A percentile compares a stretch with the other conserved stretches of the same genome.
phyloP scores from a whole-genome alignment of 2,113 vertebrate species.

The Aix galericulata region DNA sequence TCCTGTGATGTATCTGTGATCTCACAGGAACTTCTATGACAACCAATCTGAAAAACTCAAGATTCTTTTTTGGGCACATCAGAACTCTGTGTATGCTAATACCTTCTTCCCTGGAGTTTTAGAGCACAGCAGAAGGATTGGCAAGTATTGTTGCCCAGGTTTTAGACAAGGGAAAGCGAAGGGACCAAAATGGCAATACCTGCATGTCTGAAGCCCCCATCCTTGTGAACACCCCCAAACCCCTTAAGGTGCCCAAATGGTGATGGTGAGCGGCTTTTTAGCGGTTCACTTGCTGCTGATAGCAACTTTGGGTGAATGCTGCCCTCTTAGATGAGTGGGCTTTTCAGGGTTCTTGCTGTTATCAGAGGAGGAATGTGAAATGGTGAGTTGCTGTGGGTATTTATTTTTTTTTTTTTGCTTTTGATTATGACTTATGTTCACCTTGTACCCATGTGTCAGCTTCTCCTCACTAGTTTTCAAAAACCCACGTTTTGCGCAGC shows the following conservation, averaged over 20 bases:
- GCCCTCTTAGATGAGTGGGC: fast-evolving
- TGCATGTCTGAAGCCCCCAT: not conserved
- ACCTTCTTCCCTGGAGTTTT: not conserved
- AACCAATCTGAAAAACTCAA: not conserved
- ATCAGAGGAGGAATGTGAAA: not conserved
- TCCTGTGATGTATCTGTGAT: not conserved
- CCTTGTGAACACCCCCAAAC: not conserved
- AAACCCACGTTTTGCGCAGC: not conserved
- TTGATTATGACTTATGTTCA: not conserved
- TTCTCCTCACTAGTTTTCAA: not conserved
- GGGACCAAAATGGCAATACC: not conserved
- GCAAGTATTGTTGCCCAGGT: not conserved
- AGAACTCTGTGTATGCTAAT: not conserved
- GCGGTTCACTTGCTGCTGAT: not conserved
- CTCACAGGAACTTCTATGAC: not conserved
- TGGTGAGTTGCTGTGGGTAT: not conserved
- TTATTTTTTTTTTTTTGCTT: not conserved
- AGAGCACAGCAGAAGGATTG: not conserved
- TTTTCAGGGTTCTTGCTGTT: not conserved
- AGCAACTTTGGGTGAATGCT: not conserved
- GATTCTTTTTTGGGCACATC: not conserved
- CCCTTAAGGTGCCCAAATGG: not conserved
- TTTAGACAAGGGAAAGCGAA: not conserved
- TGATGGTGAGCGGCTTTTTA: not conserved
- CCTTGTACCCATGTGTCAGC: not conserved